Conservation (phyloP, 2,113 vertebrate genomes). For the Melospiza georgiana region DNA sequence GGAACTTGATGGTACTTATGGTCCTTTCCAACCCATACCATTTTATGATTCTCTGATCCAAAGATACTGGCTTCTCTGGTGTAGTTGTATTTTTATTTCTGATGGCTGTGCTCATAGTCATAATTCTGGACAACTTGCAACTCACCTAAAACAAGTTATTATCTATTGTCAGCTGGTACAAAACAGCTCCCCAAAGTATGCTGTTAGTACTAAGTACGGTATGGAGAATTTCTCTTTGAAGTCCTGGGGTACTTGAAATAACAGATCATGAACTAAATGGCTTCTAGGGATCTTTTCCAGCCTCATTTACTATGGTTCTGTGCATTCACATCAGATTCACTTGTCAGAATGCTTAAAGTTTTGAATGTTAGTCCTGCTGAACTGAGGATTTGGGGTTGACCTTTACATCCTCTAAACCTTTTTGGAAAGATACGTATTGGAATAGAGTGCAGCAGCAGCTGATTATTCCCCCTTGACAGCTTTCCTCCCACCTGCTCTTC, state of each 20-base stretch:
- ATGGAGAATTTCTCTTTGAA: constrained; percentile 21
- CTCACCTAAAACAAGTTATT: not conserved
- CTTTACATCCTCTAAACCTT: not conserved
- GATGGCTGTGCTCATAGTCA: not conserved
- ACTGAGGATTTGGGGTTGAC: not conserved
- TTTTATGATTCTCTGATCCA: not conserved
- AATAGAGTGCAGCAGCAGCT: not conserved
- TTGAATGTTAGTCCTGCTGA: not conserved
- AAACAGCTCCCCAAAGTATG: not conserved
- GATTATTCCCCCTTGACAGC: not conserved
- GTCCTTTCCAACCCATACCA: not conserved
- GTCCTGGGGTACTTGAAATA: not conserved
- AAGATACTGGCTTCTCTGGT: not conserved
- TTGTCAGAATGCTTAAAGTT: not conserved
- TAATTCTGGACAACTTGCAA: not conserved
- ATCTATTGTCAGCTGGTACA: not conserved
- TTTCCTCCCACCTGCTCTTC: not conserved
- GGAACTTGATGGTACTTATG: not conserved
- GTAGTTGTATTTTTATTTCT: not conserved
- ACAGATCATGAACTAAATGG: not conserved
- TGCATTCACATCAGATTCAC: fast-evolving
- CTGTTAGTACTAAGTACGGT: not conserved
- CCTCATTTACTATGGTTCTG: not conserved
- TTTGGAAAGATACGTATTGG: fast-evolving
- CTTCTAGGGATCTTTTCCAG: not conserved